Evolutionary conservation across 2,888 invertebrate species (phyloP).

Genomic region (Perdita meconis): DNA sequence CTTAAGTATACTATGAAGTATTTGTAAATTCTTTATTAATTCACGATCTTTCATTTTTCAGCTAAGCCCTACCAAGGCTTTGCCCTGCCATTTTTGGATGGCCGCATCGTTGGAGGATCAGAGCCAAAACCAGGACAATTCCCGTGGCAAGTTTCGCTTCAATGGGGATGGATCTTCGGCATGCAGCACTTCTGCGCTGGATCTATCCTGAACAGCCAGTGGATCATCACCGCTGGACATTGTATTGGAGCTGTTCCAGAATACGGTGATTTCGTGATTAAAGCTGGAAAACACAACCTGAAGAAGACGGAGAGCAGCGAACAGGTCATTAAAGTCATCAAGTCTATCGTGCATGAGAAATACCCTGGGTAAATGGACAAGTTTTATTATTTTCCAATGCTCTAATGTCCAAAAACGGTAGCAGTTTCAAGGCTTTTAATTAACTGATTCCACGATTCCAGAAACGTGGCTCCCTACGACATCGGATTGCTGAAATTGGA

Average conservation of each 20-base stretch:
- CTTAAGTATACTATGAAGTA: too few species aligned
- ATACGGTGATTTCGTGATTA: conserved; percentile 78
- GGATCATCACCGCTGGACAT: conserved; percentile 84
- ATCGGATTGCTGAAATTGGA: conserved; percentile 74
- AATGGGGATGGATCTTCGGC: conserved; percentile 71
- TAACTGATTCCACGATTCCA: conserved; percentile 35
- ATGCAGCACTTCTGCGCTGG: conserved; percentile 84
- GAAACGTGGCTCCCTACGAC: conserved; percentile 75
- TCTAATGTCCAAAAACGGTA: too few species aligned
- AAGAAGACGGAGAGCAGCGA: conserved; percentile 77
- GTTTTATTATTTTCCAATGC: neutral
- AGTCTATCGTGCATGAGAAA: conserved; percentile 79
- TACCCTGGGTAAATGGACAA: conserved; percentile 73
- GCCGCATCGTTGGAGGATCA: conserved; percentile 70
- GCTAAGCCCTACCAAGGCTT: conserved; percentile 58
- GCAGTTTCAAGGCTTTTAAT: too few species aligned
- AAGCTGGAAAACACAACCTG: conserved; percentile 70
- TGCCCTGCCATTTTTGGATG: conserved; percentile 34
- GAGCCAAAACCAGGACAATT: conserved; percentile 82
- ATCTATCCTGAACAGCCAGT: conserved; percentile 81
- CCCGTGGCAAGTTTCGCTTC: conserved; percentile 84
- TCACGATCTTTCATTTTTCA: conserved; percentile 29
- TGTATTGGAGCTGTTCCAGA: conserved; percentile 78
- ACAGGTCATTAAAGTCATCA: conserved; percentile 74
- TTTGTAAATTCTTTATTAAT: neutral